These are phyloP conservation scores for Microctenopoma lineatum DNA, from an alignment of 2,797 vertebrate species.

Conservation along the genomic window DNA sequence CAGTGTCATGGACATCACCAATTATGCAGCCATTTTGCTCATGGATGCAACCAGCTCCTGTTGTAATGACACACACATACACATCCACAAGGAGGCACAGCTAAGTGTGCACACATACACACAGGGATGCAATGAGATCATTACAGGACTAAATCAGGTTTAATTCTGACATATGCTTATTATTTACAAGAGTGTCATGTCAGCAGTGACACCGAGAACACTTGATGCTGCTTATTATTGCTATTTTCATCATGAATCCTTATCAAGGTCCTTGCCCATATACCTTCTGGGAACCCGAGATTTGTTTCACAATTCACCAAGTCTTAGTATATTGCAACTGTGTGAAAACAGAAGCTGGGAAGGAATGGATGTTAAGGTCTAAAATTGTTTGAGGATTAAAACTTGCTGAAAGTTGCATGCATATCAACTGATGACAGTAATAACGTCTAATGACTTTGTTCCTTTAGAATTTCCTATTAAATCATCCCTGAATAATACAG, in stretches of 20 bases:
- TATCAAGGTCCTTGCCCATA: conserved; percentile 47
- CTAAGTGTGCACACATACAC: conserved; percentile 33
- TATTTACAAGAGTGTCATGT: conserved; percentile 71
- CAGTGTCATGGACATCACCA: conserved; percentile 84
- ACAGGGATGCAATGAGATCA: conserved; percentile 67
- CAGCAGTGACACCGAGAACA: conserved; percentile 61
- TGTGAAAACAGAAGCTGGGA: conserved; percentile 11
- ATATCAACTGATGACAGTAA: conserved; percentile 70
- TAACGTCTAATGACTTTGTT: conserved; percentile 60
- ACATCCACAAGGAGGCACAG: conserved; percentile 24
- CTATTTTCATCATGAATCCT: conserved; percentile 59
- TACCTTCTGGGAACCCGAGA: conserved; percentile 34
- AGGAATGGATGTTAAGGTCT: conserved; percentile 17
- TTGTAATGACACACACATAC: conserved; percentile 74
- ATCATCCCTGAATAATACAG: conserved; percentile 86
- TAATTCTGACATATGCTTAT: conserved; percentile 80
- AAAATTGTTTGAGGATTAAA: conserved; percentile 37
- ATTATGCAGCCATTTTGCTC: conserved; percentile 87
- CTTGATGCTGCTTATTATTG: conserved; percentile 66
- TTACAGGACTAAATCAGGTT: conserved; percentile 73
- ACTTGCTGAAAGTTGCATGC: conserved; percentile 62
- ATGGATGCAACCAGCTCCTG: conserved; percentile 77
- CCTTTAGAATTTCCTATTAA: conserved; percentile 85
- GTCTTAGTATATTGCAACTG: background rate
- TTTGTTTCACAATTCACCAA: conserved; percentile 19